A percentile compares a stretch with the other conserved stretches of the same genome.
These are phyloP conservation scores for Flexamia atlantica DNA, from an alignment of 2,888 invertebrate genomes.

Conservation along the genomic window DNA sequence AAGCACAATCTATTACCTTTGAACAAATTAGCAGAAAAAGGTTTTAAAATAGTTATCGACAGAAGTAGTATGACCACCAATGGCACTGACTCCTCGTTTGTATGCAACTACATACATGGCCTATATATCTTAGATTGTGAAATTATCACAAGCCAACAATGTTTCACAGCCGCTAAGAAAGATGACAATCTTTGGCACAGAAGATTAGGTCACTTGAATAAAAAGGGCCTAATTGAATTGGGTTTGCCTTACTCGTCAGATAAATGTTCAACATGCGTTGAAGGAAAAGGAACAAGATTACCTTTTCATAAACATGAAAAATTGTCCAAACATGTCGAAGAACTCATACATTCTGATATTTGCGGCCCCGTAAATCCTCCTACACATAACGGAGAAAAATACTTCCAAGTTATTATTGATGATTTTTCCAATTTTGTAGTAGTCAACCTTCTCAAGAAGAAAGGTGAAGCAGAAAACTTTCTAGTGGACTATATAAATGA, in stretches of 20 bases:
- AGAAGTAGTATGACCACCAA: neutral
- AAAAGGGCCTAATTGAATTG: too few relatives aligned
- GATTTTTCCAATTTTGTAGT: conserved; percentile 70
- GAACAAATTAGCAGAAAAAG: conserved; percentile 16
- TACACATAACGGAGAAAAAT: conserved; percentile 66
- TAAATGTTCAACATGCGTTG: conserved; percentile 8
- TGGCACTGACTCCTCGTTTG: neutral
- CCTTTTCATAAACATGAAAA: conserved; percentile 40
- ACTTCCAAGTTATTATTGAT: conserved; percentile 70
- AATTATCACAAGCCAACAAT: neutral
- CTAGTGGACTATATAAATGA: conserved; percentile 69
- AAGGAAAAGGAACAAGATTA: conserved; percentile 40
- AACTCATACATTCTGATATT: conserved; percentile 68
- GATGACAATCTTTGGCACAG: conserved; percentile 57
- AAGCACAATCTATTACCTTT: conserved; percentile 52
- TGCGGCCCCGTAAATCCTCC: conserved; percentile 69
- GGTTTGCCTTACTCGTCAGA: conserved; percentile 24
- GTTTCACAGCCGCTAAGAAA: neutral
- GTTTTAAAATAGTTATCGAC: neutral
- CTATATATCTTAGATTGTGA: conserved; percentile 23
- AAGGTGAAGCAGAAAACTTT: conserved; percentile 70
- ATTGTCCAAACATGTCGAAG: conserved; percentile 63
- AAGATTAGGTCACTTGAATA: conserved; percentile 48
- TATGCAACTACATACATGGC: conserved; percentile 28
- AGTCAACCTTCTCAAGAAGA: conserved; percentile 69